A percentile compares a stretch with the other conserved stretches of the same genome.
Evolutionary conservation across 2,113 vertebrate genomes (phyloP).

Genomic region (Passer montanus): DNA sequence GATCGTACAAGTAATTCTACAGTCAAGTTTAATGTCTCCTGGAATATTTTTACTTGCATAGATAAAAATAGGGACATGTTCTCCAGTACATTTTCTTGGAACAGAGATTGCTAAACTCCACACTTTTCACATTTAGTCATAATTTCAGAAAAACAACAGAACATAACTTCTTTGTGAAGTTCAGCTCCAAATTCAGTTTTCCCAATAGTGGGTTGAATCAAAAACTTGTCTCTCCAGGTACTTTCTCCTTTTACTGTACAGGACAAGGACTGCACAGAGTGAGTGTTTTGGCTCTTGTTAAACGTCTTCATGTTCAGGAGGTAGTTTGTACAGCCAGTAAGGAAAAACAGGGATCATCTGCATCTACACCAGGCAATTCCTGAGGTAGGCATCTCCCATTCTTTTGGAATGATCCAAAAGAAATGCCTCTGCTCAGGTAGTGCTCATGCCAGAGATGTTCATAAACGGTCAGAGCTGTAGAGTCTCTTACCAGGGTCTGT

Average conservation of each 20-base stretch:
- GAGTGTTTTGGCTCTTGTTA: neutral
- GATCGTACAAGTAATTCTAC: constrained; percentile 16
- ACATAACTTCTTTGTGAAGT: constrained; percentile 5
- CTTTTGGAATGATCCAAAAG: neutral
- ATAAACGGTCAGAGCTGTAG: neutral
- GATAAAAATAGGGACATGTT: constrained; percentile 64
- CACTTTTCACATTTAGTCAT: constrained; percentile 58
- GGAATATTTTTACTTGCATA: constrained; percentile 54
- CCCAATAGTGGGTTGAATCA: neutral
- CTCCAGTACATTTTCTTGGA: constrained; percentile 64
- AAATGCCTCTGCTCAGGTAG: neutral
- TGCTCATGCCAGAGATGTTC: neutral
- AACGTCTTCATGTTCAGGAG: neutral
- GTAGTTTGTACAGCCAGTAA: neutral
- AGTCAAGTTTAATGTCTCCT: constrained; percentile 50
- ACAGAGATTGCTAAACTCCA: constrained; percentile 59
- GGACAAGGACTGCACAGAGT: neutral
- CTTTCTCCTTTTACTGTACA: neutral
- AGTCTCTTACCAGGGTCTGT: neutral
- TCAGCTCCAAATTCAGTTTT: constrained; percentile 31
- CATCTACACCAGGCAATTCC: neutral
- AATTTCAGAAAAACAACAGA: constrained; percentile 57
- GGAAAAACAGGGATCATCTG: neutral
- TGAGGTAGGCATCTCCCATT: neutral
- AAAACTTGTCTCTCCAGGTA: neutral